Conservation (phyloP, 2,797 vertebrate species). For the Pogoniulus pusillus region DNA sequence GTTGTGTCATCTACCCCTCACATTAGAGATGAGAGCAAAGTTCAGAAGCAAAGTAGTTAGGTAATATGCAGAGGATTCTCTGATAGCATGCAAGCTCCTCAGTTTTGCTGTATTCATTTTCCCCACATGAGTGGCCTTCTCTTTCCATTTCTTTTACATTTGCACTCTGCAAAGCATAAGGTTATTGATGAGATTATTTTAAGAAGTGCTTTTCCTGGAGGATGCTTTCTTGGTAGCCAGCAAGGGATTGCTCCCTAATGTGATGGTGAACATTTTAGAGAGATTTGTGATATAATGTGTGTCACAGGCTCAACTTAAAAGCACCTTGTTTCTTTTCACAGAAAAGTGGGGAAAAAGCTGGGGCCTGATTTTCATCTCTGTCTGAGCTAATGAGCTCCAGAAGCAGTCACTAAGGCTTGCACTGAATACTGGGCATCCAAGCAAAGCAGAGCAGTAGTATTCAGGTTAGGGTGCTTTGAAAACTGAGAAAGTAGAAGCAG, state of each 20-base stretch:
- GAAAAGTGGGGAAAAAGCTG: neutral
- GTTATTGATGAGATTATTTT: conserved; percentile 18
- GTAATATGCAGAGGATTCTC: neutral
- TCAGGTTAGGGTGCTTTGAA: neutral
- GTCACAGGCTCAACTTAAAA: neutral
- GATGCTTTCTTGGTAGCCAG: neutral
- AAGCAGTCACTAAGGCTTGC: neutral
- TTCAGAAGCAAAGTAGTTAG: neutral
- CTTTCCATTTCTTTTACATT: conserved; percentile 35
- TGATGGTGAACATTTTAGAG: neutral
- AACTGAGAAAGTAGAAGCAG: neutral
- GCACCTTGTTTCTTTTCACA: neutral
- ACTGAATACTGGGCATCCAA: neutral
- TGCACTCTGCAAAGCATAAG: conserved; percentile 8
- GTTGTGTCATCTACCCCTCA: neutral
- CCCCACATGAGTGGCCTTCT: neutral
- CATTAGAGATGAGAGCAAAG: neutral
- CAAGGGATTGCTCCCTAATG: neutral
- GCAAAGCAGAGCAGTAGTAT: neutral
- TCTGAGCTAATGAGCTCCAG: neutral
- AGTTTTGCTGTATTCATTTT: conserved; percentile 16
- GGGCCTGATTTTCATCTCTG: neutral
- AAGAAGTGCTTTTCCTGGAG: conserved; percentile 8
- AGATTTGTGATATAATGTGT: neutral
- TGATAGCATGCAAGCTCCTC: neutral